Evolutionary conservation across 2,113 vertebrate genomes (phyloP), one percentile per base, ranked within the genome.

Genomic region (Peromyscus californicus): DNA sequence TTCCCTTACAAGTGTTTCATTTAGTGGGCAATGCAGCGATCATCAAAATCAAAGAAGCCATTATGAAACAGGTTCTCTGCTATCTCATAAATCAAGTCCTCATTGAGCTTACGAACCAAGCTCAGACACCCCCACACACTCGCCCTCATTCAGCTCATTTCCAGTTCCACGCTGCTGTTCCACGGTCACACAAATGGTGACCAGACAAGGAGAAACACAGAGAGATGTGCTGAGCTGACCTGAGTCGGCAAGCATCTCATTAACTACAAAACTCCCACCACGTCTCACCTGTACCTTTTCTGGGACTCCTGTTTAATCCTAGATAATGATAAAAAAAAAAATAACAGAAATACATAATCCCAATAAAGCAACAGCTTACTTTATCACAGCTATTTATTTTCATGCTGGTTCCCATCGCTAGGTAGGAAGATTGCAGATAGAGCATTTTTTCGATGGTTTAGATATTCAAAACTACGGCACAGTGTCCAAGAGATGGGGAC

Each of bases 11-110:
- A 89, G 84, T 57, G 79, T 51, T 83, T 84, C 59, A 39, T 85
- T 89, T 78, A 86, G 89, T 85, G 88, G 70, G 78, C 29, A 85
- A 89, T 36, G 22, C 26, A 86, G 91, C 67, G 67, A 67, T 69
- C 70, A 83, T 82, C 80, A 80, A 88, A 84, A 83, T 70, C 67
- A 67, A 91, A 92, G 72, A 89, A 90, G 84, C 12, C 48, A 86
- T 51, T n/a, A 85, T 63, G 59, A 92, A 78, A 92, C 67, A 88
- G 4, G 87, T 33, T 67, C 36, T 93, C 39, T 39, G 72, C 36
- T 74, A 67, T 17, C 88, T 65, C 42, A 19, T 95, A 88, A 94
- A 97, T 65, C 74, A 84, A 3, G 3, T 36, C 36, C 36, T 72
- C 9, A 1, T 82, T 26, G 36, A 45, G 96, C 96, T 93, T 88